Conservation (phyloP, 2,888 invertebrate genomes). For the Agrenia bidenticulata region DNA sequence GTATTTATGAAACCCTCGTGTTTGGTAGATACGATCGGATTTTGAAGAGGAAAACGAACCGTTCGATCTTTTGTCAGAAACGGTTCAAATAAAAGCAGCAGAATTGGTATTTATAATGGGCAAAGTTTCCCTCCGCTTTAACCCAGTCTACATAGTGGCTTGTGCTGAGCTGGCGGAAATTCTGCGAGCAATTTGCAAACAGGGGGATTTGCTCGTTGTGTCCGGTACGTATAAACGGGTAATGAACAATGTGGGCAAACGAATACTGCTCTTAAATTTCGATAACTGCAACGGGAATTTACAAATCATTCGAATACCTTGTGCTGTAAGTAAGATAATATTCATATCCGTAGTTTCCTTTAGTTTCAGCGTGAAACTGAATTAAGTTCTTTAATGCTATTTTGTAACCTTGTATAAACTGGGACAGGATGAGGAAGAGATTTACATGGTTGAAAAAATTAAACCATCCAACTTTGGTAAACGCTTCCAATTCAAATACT, state of each 20-base stretch:
- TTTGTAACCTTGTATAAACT: too few species aligned
- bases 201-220: not conserved
- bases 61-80: not conserved
- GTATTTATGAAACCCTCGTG: too few species aligned
- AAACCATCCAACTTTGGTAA: not conserved
- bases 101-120: not conserved
- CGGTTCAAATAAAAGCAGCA: not conserved
- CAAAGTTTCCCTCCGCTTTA: not conserved
- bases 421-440: not conserved
- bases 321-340: not conserved
- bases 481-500: not conserved
- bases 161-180: conserved; percentile 6
- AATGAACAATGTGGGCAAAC: not conserved
- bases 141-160: not conserved
- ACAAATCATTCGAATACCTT: not conserved
- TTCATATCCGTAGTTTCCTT: not conserved
- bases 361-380: too few species aligned
- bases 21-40: not conserved
- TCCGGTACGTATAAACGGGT: not conserved
- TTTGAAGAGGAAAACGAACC: not conserved
- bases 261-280: conserved; percentile 3
- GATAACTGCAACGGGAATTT: not conserved
- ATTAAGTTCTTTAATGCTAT: too few species aligned
- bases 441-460: not conserved
- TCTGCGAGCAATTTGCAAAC: not conserved